phyloP scores from a whole-genome alignment of 2,797 vertebrate genomes.

The Channallabes apus region DNA sequence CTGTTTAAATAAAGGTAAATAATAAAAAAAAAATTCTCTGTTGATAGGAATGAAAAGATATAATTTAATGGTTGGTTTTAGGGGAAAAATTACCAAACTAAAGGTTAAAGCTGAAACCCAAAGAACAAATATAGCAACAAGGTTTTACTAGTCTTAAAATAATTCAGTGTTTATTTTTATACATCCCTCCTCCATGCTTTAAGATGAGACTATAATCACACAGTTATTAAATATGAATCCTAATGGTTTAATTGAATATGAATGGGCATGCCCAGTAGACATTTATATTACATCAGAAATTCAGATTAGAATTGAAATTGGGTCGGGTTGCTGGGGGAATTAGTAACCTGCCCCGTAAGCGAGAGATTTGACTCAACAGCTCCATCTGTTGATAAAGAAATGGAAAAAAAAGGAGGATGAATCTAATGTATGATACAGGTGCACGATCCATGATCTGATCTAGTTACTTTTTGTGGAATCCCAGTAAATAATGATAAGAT shows the following conservation, averaged over 20 bases:
- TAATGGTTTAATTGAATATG: not conserved
- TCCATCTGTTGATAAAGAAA: constrained; percentile 32
- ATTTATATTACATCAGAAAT: not conserved
- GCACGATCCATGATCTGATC: not conserved
- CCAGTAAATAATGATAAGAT: no score
- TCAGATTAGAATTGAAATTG: not conserved
- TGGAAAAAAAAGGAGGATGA: not conserved
- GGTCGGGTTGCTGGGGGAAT: not conserved
- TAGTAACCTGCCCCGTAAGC: not conserved
- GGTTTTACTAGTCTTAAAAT: not conserved
- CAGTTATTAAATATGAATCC: not conserved
- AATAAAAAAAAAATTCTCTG: no score
- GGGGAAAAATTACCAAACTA: not conserved
- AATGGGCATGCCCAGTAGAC: not conserved
- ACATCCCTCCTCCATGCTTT: not conserved
- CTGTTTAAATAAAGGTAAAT: no score
- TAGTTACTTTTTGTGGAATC: not conserved
- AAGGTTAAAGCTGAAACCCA: no score
- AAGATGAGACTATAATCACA: not conserved
- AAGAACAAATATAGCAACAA: not conserved
- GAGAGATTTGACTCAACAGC: constrained; percentile 27
- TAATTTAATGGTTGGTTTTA: not conserved
- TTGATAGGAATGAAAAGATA: not conserved
- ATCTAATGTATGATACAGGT: not conserved
- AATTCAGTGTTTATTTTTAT: not conserved